phyloP scores from a whole-genome alignment of 2,113 vertebrate genomes.

The Sminthopsis crassicaudata region DNA sequence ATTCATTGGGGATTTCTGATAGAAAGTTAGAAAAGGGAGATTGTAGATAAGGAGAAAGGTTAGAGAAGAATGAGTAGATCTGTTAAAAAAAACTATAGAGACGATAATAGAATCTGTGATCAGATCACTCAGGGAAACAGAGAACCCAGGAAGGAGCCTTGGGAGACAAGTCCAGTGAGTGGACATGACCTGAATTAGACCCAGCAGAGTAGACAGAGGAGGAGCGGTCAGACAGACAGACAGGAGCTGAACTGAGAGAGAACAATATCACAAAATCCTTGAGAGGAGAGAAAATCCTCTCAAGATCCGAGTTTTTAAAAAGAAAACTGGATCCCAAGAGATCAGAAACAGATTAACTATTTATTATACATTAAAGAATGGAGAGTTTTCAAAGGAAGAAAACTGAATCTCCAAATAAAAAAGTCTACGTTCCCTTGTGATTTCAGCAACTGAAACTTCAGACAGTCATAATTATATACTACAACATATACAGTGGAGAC shows the following conservation, averaged over 20 bases:
- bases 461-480: neutral
- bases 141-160: neutral
- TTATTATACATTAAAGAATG: neutral
- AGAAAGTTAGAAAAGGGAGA: neutral
- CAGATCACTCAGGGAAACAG: neutral
- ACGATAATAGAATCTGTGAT: neutral
- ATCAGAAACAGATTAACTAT: neutral
- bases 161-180: neutral
- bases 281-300: neutral
- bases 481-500: neutral
- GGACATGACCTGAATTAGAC: neutral
- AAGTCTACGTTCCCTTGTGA: neutral
- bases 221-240: neutral
- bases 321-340: neutral
- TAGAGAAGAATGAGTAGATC: neutral
- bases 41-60: neutral
- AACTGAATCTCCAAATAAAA: neutral
- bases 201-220: neutral
- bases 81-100: neutral
- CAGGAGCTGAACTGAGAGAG: neutral
- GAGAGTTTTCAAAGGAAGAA: neutral
- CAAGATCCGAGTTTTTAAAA: neutral
- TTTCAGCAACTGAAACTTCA: neutral
- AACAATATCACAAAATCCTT: neutral
- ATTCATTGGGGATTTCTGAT: neutral